phyloP scores from a whole-genome alignment of 2,797 vertebrate species.

The Mormyrops attenuatus region DNA sequence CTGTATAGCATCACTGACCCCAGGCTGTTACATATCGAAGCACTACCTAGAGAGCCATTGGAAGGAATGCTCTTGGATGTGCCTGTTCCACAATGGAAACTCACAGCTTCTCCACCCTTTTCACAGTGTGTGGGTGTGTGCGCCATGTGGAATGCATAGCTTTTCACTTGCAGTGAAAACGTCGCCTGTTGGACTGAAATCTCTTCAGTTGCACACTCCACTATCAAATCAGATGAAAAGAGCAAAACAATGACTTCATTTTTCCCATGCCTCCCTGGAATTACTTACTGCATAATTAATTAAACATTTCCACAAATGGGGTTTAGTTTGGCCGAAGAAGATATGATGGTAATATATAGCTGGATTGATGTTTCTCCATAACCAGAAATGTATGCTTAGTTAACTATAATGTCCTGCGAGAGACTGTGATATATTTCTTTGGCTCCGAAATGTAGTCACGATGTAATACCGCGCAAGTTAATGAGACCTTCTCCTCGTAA shows the following conservation, averaged over 20 bases:
- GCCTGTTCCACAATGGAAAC: slow-evolving; percentile 40
- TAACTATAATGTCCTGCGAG: not conserved
- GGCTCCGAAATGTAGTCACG: not conserved
- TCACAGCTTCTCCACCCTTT: slow-evolving; percentile 34
- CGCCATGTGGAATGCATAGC: slow-evolving; percentile 21
- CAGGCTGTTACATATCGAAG: slow-evolving; percentile 18
- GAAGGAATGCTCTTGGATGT: slow-evolving; percentile 44
- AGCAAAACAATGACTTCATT: slow-evolving; percentile 4
- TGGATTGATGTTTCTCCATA: not conserved
- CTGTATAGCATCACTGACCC: slow-evolving; percentile 18
- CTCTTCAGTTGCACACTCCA: not conserved
- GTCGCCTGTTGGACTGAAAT: slow-evolving; percentile 1
- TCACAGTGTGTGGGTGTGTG: slow-evolving; percentile 33
- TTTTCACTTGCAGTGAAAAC: not conserved
- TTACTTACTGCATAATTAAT: not conserved
- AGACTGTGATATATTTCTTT: not conserved
- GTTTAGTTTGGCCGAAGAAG: not conserved
- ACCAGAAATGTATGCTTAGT: not conserved
- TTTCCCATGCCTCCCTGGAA: not conserved
- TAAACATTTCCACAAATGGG: not conserved
- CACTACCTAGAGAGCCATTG: slow-evolving; percentile 30
- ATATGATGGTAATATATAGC: not conserved
- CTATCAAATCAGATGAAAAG: not conserved
- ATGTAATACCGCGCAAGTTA: not conserved
- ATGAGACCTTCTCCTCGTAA: not conserved